Conservation (phyloP, 1,140 invertebrate genomes). For the Drosophila chauvacae region DNA sequence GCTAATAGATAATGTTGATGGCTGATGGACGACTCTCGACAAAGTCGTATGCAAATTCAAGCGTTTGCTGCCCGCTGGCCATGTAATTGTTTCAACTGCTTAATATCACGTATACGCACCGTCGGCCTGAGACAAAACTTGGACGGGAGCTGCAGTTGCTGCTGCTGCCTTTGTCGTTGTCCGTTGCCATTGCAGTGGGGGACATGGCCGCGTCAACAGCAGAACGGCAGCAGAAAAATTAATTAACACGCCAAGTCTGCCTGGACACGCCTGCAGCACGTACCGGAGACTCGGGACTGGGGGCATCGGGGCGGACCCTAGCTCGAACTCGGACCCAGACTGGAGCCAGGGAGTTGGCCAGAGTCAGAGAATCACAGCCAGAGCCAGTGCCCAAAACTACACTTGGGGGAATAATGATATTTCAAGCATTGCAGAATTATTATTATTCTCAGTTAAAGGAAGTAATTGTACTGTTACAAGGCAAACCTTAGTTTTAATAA, state of each 20-base stretch:
- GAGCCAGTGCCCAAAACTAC: conserved; percentile 20
- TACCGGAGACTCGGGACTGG: conserved; percentile 38
- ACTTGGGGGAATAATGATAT: background rate
- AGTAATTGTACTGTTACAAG: background rate
- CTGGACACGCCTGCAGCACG: conserved; percentile 61
- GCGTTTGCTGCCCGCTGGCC: conserved; percentile 37
- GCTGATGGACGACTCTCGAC: conserved; percentile 36
- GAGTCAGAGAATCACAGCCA: conserved; percentile 17
- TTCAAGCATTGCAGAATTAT: too few relatives aligned
- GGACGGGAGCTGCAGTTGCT: conserved; percentile 9
- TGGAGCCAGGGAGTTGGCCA: conserved; percentile 27
- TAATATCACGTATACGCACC: conserved; percentile 72
- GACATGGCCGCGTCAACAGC: conserved; percentile 48
- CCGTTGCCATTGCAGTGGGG: conserved; percentile 1
- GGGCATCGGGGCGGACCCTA: conserved; percentile 5
- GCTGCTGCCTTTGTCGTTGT: background rate
- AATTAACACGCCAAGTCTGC: conserved; percentile 63
- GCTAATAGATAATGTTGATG: conserved; percentile 61
- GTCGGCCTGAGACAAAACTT: conserved; percentile 27
- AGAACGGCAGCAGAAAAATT: conserved; percentile 57
- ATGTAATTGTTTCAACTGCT: conserved; percentile 63
- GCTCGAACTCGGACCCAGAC: conserved; percentile 22
- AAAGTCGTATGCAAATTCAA: conserved; percentile 52
- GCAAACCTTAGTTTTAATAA: too few relatives aligned
- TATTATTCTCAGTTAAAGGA: background rate